Base-by-base conservation (phyloP, 2,888 invertebrate genomes). In the Euclidia mi region DNA sequence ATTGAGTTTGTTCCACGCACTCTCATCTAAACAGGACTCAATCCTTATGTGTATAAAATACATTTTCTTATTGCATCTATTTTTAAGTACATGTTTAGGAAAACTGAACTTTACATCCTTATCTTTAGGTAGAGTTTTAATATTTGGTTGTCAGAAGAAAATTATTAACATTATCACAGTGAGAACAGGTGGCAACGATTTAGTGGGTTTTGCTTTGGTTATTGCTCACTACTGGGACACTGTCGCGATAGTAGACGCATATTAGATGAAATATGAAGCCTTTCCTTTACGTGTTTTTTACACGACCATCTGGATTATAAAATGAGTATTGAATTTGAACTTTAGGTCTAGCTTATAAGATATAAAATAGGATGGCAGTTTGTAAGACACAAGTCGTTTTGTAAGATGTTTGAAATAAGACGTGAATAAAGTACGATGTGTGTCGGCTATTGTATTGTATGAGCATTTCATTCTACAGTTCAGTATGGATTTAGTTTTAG, bases 131-230 rank as follows among this genome's bases (percentile, higher is more conserved):
- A 57, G 11, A 70, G 58, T 79, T 71, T 87, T 47, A 18, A 45
- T 71, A 51, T 11, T 31, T 14, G 65, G 1, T 1, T 14, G 1
- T 29, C 14, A 63, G 68, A 78, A 80, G 84, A 77, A 84, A 85
- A 87, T 87, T 85, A 86, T 87, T 84, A 89, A 89, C 84, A 85
- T 82, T 88, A 88, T 85, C 66, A 70, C 68, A 79, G 84, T 82
- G 85, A 87, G 84, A 90, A 90, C 91, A 92, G 91, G 91, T 92
- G 91, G 90, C 85, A 84, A 82, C 72, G 83, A 82, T 85, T 84
- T 82, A 85, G 85, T 87, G 76, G 83, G 85, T 84, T 88, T 87
- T 84, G 85, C 85, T 89, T 81, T 81, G 87, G 90, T 92, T 90
- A 92, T 91, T 90, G 90, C 87, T 89, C 79, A 89, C 87, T 87